Conservation (phyloP, 2,888 invertebrate species). For the Chymomyza procnemis region DNA sequence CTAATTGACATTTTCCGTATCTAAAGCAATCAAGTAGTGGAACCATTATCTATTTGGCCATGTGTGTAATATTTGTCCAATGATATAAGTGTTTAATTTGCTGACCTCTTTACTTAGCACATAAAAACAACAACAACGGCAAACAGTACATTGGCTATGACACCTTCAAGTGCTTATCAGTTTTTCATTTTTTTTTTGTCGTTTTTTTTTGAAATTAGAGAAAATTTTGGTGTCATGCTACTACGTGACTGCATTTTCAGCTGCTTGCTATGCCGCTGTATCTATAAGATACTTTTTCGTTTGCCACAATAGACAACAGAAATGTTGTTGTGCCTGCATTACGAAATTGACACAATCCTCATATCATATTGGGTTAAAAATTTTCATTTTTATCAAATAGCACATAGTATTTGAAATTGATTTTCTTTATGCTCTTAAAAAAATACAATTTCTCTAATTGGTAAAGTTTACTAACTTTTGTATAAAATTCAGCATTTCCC, state of each 20-base stretch:
- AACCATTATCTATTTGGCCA: neutral
- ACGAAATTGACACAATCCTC: slow-evolving; percentile 23
- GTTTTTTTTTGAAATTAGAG: neutral
- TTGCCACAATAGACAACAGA: slow-evolving; percentile 27
- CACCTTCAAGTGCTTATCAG: slow-evolving; percentile 7
- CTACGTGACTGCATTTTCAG: slow-evolving; percentile 31
- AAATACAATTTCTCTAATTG: too few species aligned
- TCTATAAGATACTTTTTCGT: slow-evolving; percentile 28
- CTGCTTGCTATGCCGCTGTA: slow-evolving; percentile 11
- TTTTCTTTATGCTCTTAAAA: slow-evolving; percentile 2
- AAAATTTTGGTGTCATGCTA: slow-evolving; percentile 4
- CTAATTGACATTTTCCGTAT: slow-evolving; percentile 2
- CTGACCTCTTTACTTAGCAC: slow-evolving; percentile 6
- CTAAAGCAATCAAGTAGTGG: neutral
- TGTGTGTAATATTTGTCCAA: slow-evolving; percentile 2
- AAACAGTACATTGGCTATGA: neutral
- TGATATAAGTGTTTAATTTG: slow-evolving; percentile 12
- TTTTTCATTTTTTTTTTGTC: neutral
- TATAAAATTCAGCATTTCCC: too few species aligned
- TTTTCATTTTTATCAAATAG: slow-evolving; percentile 11
- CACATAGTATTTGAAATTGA: slow-evolving; percentile 31
- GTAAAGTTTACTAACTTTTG: too few species aligned
- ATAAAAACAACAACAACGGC: neutral
- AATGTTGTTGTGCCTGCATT: slow-evolving; percentile 31
- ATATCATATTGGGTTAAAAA: neutral